Percentiles rank a stretch among this genome's conserved stretches.
These are phyloP conservation scores for Oeneis ivallda DNA, from an alignment of 2,888 invertebrate species.

Conservation along the genomic window DNA sequence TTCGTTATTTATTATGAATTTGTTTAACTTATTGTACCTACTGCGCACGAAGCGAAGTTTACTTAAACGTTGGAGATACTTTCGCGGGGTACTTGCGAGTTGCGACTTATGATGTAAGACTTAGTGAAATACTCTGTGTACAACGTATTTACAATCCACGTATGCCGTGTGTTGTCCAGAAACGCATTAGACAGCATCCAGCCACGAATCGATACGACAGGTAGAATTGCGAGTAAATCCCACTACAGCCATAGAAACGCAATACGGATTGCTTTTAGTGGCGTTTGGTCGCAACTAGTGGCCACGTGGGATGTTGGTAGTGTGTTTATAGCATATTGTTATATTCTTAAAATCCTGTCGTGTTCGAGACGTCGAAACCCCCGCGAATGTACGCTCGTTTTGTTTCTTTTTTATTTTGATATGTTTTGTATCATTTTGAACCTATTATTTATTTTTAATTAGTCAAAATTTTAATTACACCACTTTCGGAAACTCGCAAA, in stretches of 20 bases:
- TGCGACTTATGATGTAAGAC: conserved; percentile 37
- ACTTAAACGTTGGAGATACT: conserved; percentile 58
- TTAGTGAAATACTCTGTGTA: not conserved
- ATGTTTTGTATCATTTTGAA: conserved; percentile 41
- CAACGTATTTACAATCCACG: not conserved
- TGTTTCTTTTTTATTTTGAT: conserved; percentile 41
- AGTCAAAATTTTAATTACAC: conserved; percentile 49
- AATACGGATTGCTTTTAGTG: not conserved
- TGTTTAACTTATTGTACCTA: conserved; percentile 55
- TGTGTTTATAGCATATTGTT: conserved; percentile 2
- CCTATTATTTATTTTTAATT: conserved; percentile 41
- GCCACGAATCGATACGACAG: not conserved
- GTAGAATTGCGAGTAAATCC: too few species aligned
- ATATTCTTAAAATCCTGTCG: not conserved
- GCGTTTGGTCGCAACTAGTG: not conserved
- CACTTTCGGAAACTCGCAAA: conserved; percentile 66
- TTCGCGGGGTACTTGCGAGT: conserved; percentile 37
- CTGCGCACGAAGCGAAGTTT: conserved; percentile 65
- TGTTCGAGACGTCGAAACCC: not conserved
- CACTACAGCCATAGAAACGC: not conserved
- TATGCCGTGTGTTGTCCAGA: not conserved
- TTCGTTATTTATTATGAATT: conserved; percentile 65
- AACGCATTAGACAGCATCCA: not conserved
- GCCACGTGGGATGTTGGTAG: not conserved
- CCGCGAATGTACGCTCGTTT: conserved; percentile 29